Evolutionary conservation across 2,113 vertebrate genomes (phyloP), one percentile per base, ranked within the genome.

Genomic region (Casuarius casuarius): DNA sequence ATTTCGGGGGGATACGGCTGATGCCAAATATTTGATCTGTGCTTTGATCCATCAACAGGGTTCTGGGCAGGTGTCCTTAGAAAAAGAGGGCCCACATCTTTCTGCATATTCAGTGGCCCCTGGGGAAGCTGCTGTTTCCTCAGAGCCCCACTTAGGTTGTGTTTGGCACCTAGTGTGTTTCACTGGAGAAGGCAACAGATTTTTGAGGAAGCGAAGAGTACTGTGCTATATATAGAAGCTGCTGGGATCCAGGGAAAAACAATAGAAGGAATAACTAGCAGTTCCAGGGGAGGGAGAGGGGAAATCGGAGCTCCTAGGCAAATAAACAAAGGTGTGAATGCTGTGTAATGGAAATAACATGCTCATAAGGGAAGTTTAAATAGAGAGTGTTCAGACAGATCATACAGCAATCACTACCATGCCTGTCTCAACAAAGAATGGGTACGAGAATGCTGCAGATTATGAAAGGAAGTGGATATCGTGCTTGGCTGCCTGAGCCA

Each of bases 61-160:
- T 80, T 91, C 87, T 90, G 94, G 94, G 89, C 95, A 90, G 82
- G 49, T 84, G 86, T 54, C 77, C 75, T 84, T 48, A 35, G 14
- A 10, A 87, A 56, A 88, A 77, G 31, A 48, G 44, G 73, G 40
- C 46, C 21, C 21, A 2, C 9, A 2, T 61, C 74, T 74, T 79
- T 58, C 9, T 67, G 31, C 20, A 75, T 92, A 63, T 83, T 80
- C 67, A 63, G 0, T 19, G 51, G 33, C 23, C 67, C 87, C 67
- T 49, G 0, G 1, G 65, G 78, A 59, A 84, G 78, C 11, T 46
- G 35, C 86, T 31, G 21, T 23, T 81, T 63, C 56, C 77, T 75
- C 62, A 0, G 0, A 70, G 49, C 28, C 42, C 29, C 26, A 75
- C 78, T 28, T 52, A 52, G 51, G 56, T 1, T 89, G 73, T 72